Evolutionary conservation across 2,113 vertebrate genomes (phyloP).

Genomic region (Myotis lucifugus): DNA sequence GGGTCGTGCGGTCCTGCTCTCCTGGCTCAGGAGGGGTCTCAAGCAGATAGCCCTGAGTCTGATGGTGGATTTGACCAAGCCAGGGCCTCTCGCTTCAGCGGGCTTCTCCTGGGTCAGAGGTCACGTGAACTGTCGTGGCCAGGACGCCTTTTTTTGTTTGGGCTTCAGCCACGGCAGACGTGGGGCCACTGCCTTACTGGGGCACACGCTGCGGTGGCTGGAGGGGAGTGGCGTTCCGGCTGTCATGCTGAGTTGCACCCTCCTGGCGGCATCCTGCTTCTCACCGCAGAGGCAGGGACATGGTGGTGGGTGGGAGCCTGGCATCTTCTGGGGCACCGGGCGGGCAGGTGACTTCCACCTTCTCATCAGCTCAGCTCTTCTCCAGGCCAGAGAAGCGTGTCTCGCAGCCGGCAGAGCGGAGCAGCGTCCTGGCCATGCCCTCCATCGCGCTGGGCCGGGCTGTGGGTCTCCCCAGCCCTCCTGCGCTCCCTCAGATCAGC

Average conservation of each 20-base stretch:
- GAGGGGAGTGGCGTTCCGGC: slow-evolving; percentile 60
- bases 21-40: background rate
- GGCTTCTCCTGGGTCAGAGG: too few relatives aligned
- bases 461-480: background rate
- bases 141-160: slow-evolving; percentile 56
- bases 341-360: slow-evolving; percentile 62
- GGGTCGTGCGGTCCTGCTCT: background rate
- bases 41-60: background rate
- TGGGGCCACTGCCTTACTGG: slow-evolving; percentile 54
- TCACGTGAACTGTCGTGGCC: background rate
- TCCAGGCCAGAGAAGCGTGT: background rate
- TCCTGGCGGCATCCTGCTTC: slow-evolving; percentile 66
- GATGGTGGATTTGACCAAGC: background rate
- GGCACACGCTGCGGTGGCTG: slow-evolving; percentile 60
- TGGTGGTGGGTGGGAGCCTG: slow-evolving; percentile 57
- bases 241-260: slow-evolving; percentile 73
- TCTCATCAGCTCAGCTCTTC: background rate
- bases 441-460: background rate
- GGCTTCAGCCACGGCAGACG: slow-evolving; percentile 59
- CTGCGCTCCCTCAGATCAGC: background rate
- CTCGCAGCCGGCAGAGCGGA: background rate
- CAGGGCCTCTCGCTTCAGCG: accelerated
- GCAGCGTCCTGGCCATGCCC: background rate
- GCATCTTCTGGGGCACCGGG: slow-evolving; percentile 67
- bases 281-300: background rate